Base-by-base conservation (phyloP, 2,113 vertebrate genomes). In the Thinocorus orbignyianus region DNA sequence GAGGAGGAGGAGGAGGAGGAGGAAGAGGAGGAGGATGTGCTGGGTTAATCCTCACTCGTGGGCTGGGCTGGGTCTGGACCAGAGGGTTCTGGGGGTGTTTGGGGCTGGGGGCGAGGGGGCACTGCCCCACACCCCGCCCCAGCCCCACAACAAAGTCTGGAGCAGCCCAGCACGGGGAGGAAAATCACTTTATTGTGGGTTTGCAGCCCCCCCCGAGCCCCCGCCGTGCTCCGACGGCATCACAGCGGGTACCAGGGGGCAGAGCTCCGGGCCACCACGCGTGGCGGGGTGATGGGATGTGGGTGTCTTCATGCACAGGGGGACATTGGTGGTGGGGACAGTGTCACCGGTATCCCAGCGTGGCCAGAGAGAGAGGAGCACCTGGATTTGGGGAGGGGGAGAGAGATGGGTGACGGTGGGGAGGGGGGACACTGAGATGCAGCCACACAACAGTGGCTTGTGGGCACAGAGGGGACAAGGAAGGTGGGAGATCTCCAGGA, bases 161-260 rank as follows among this genome's bases (percentile, higher is more conserved):
- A 71, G 69, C 69, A 65, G 62, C 65, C 70, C 25, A 57, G 24
- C 0, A 1, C 2, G 41, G 68, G 14, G 68, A 33, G 18, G 35
- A 42, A 74, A 74, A 44, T 0, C 22, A 61, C 4, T 95, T 94
- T 95, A 95, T 94, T 95, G 6, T 2, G 28, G 49, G 31, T 15
- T 62, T 15, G 10, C 61, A 23, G 17, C 37, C 39, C 44, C 15
- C 30, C 15, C 30, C 2, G 3, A 1, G 0, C 26, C 19, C 28
- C 35, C 2, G 0, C 48, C 3, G 1, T 44, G 15, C 26, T 62
- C 60, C 4, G 0, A 2, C 0, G 11, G 58, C 16, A 23, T 18
- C 46, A 2, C 37, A 13, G 16, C 1, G 18, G 73, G 66, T 16
- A 33, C 52, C 57, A 3, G 2, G 5, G 55, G 20, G 70, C 37